Evolutionary conservation across 2,888 invertebrate species (phyloP).

Genomic region (Slavum lentiscoides): DNA sequence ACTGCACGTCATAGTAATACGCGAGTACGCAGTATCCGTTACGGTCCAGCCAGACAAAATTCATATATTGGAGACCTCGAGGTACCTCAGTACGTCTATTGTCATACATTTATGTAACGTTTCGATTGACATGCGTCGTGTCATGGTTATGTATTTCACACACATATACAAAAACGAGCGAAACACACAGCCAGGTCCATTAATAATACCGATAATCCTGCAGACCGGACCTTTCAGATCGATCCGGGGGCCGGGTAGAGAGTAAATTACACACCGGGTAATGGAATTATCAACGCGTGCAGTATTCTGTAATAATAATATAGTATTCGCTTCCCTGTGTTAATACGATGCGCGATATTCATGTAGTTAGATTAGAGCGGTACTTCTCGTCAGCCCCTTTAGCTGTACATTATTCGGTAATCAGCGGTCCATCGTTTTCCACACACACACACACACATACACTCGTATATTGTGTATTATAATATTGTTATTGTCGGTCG

Average conservation of each 20-base stretch:
- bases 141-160: neutral
- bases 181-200: neutral
- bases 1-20: no score
- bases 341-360: no score
- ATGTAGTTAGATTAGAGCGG: no score
- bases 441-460: no score
- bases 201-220: slow-evolving; percentile 5
- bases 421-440: neutral
- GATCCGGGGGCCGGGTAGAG: neutral
- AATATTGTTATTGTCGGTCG: no score
- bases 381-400: neutral
- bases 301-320: neutral
- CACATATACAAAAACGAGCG: no score
- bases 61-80: no score
- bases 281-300: slow-evolving; percentile 5
- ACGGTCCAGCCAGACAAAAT: no score
- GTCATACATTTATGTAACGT: neutral
- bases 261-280: neutral
- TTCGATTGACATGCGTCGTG: neutral
- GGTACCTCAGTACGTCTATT: neutral
- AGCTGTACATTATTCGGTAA: neutral
- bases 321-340: neutral
- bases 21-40: no score
- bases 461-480: neutral
- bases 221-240: slow-evolving; percentile 4